Evolutionary conservation across 2,797 vertebrate genomes (phyloP).

Genomic region (Melanotaenia boesemani): DNA sequence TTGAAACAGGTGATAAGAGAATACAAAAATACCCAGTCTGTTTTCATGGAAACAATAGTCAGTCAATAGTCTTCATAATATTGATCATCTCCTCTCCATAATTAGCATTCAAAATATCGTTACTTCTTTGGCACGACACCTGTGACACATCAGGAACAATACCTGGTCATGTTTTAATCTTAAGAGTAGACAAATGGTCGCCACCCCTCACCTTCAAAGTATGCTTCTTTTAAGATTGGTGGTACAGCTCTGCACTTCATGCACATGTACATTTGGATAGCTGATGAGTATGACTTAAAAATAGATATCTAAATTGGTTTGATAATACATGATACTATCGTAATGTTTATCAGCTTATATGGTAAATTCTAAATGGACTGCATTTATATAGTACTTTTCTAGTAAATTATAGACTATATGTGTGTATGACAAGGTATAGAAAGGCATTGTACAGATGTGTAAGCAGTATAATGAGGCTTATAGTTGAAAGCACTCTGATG

Average conservation of each 20-base stretch:
- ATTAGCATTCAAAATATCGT: conserved; percentile 37
- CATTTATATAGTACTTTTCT: too few species aligned
- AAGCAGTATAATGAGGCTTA: neutral
- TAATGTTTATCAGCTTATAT: too few species aligned
- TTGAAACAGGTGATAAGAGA: conserved; percentile 43
- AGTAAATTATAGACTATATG: neutral
- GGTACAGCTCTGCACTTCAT: neutral
- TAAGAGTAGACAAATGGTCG: neutral
- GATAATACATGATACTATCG: neutral
- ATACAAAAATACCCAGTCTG: conserved; percentile 18
- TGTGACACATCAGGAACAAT: neutral
- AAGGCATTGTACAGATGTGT: neutral
- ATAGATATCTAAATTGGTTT: neutral
- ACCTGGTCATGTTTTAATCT: neutral
- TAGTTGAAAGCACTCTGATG: neutral
- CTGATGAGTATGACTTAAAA: neutral
- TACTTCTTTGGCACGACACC: neutral
- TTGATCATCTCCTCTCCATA: neutral
- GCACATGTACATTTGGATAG: neutral
- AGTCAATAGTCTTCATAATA: neutral
- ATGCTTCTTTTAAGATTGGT: too few species aligned
- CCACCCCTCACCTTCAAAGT: neutral
- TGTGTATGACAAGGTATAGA: neutral
- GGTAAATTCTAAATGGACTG: too few species aligned
- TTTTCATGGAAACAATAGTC: conserved; percentile 9